Conservation (phyloP, 2,113 vertebrate genomes). For the Columba livia region DNA sequence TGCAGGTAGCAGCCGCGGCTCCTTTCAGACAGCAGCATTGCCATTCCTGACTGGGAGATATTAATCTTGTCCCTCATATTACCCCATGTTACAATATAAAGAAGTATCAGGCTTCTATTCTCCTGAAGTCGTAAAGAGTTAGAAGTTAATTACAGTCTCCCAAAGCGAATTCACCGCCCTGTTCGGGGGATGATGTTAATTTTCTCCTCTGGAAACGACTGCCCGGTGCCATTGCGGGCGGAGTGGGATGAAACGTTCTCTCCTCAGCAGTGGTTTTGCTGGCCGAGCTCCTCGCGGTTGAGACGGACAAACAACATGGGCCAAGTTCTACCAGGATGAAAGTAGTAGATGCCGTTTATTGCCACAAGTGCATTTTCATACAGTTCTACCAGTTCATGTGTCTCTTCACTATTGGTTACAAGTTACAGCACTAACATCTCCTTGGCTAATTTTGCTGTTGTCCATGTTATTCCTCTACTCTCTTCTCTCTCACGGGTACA, state of each 20-base stretch:
- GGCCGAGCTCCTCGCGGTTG: neutral
- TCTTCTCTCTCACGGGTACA: no score
- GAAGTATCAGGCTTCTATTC: neutral
- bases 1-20: neutral
- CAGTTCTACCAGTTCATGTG: no score
- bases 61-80: neutral
- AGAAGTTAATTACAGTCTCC: neutral
- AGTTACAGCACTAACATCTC: no score
- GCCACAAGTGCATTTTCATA: no score
- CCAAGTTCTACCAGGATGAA: no score
- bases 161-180: neutral
- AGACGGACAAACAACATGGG: no score
- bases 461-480: no score
- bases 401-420: no score
- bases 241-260: neutral
- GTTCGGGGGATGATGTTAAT: no score
- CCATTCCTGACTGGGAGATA: rapidly evolving
- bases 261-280: neutral
- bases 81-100: no score
- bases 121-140: rapidly evolving
- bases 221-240: neutral
- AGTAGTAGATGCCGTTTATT: no score
- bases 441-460: no score
- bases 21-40: rapidly evolving
- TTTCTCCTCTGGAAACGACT: neutral